These are phyloP conservation scores for Epirrita christyi DNA, from an alignment of 2,888 invertebrate species.

Conservation along the genomic window DNA sequence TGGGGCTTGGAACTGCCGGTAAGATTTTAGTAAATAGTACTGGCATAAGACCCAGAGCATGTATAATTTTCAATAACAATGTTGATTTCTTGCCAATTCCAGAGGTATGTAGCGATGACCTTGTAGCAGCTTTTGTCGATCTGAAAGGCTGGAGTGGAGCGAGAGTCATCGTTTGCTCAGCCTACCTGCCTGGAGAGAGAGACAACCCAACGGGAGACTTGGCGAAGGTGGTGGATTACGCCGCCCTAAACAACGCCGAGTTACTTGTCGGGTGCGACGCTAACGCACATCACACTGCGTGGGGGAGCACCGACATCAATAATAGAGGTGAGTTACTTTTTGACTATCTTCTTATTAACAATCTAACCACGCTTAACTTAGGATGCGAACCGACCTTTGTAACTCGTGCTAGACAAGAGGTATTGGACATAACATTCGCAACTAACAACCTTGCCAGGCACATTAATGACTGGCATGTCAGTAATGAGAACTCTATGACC, in stretches of 20 bases:
- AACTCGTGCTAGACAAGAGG: no score
- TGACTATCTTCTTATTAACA: background rate
- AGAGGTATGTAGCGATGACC: background rate
- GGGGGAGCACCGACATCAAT: background rate
- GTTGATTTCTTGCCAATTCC: background rate
- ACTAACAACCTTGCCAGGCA: no score
- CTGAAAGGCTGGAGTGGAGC: no score
- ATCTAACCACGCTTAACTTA: background rate
- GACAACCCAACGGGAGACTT: background rate
- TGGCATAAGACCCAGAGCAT: constrained; percentile 85
- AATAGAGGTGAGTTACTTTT: constrained; percentile 1
- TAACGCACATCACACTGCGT: background rate
- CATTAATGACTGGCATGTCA: background rate
- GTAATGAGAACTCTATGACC: background rate
- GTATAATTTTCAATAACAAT: background rate
- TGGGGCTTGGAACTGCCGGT: background rate
- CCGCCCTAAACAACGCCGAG: no score
- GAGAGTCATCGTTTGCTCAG: background rate
- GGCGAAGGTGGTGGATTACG: background rate
- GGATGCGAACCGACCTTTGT: background rate
- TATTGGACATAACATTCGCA: no score
- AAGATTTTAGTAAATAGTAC: constrained; percentile 81
- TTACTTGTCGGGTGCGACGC: background rate
- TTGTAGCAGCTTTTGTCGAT: no score
- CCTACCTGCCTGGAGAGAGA: background rate